Evolutionary conservation across 2,888 invertebrate species (phyloP), one percentile per base, ranked within the genome.

Genomic region (Euplagia quadripunctaria): DNA sequence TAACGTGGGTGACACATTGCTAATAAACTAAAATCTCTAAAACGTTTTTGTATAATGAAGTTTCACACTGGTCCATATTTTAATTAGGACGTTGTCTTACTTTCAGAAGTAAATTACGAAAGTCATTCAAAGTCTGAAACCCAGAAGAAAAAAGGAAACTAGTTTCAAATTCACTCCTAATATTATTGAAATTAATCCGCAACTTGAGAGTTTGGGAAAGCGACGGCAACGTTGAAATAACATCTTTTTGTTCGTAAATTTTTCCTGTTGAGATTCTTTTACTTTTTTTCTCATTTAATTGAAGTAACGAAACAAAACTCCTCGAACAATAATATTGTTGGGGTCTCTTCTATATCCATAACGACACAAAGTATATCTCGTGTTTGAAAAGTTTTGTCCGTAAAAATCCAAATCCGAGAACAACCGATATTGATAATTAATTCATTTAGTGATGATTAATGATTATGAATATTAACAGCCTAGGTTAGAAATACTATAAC

Each of bases 91-190:
- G 75, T 74, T 82, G 78, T 79, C 74, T 79, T 78, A 75, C 71
- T 72, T 85, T 75, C 68, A 55, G 71, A 80, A 83, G 77, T 70
- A 82, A 84, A 83, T 82, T 79, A 78, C 69, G 68, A 52, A 84
- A 83, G 79, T 82, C 77, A 86, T 83, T 82, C 79, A 70, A 79
- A 79, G 72, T 82, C 80, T 58, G 67, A 74, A 76, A 78, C 71
- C 64, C 72, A 71, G 74, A 78, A 73, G n/a, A 68, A 67, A 80
- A 85, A 81, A 73, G 70, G 65, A 79, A 83, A 77, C 76, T 74
- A 79, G 69, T 82, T 81, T 75, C 81, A 78, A 79, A 86, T 79
- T 76, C 49, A 73, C 65, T 63, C 67, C 4, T 76, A 70, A 79
- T 77, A 77, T 76, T 77, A 78, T 79, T 79, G 82, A 63, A 70